A percentile compares a stretch with the other conserved stretches of the same genome.
These are phyloP conservation scores for Ianthella basta DNA, from an alignment of 37 sponge, comb jelly and placozoan genomes.

Conservation along the genomic window DNA sequence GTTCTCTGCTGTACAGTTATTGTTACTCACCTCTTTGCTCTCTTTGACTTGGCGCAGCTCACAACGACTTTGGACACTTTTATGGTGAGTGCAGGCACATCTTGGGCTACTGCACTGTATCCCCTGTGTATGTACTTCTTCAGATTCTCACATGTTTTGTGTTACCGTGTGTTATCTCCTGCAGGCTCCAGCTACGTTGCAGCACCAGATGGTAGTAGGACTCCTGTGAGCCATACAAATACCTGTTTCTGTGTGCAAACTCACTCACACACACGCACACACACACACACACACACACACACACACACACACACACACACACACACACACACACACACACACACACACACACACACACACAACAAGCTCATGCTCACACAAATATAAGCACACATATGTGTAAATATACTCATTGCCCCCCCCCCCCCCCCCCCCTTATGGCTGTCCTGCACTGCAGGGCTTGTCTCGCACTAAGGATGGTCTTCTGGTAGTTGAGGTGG, in stretches of 20 bases:
- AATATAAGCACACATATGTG: too few species aligned
- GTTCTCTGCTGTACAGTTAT: background rate
- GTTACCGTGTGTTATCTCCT: background rate
- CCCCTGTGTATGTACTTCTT: too few species aligned
- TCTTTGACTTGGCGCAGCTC: constrained; percentile 63
- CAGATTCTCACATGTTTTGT: too few species aligned
- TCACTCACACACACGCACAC: background rate
- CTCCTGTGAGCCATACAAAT: constrained; percentile 68
- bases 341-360: too few species aligned
- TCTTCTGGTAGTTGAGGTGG: constrained; percentile 80
- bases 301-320: background rate
- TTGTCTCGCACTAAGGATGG: constrained; percentile 86
- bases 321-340: too few species aligned
- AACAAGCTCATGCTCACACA: too few species aligned
- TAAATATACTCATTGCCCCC: too few species aligned
- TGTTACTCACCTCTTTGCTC: background rate
- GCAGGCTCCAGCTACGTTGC: constrained; percentile 92
- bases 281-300: background rate
- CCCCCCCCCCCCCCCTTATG: too few species aligned
- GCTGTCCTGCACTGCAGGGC: constrained; percentile 64
- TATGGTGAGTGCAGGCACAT: constrained; percentile 70
- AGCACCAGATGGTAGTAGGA: constrained; percentile 92
- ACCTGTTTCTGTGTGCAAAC: background rate
- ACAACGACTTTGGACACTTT: constrained; percentile 97
- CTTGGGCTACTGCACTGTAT: too few species aligned